Base-by-base conservation (phyloP, 2,888 invertebrate species). In the Drosophila pseudotakahashii region DNA sequence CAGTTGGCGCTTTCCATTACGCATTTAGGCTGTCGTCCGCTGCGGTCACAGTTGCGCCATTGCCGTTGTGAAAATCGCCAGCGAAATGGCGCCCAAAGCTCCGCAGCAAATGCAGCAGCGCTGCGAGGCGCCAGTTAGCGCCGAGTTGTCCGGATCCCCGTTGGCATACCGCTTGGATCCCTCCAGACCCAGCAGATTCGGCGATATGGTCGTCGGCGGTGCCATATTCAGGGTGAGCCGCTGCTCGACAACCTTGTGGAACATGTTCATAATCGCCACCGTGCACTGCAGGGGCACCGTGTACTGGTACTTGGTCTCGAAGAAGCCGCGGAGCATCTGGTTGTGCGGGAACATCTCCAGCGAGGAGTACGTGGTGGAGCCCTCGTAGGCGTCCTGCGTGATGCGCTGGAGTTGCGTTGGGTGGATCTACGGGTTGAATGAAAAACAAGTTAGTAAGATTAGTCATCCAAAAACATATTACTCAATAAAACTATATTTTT, bases 141-240 rank as follows among this genome's bases (percentile, higher is more conserved):
- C 91, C 13, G 92, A 92, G 60, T 92, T 92, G 68, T 92, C 92
- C 30, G 92, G 92, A 81, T 92, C 92, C 37, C 92, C 92, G 62
- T 90, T 91, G 73, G 86, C 83, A 80, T 81, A 81, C 9, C 83
- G 88, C 66, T 92, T 92, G 44, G 91, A 91, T 39, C 92, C 92
- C 71, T 92, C 92, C 2, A 92, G 89, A 9, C 92, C 92, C 50
- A 92, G 81, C 30, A 91, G 84, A 80, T 92, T 92, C 52, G 92
- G 92, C 45, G 92, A 92, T 61, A 90, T 89, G 47, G 92, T 92
- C 45, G 92, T 92, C 54, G 90, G 88, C 62, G 92, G 90, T 59
- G 89, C 81, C 63, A 88, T 86, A 75, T 90, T 91, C 26, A 92
- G 84, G 37, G 83, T 77, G 48, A 92, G 89, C 74, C 91, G 90